Percentiles rank a stretch among this genome's conserved stretches.
phyloP scores from a whole-genome alignment of 2,888 invertebrate genomes.

The Sialis fuliginosa region DNA sequence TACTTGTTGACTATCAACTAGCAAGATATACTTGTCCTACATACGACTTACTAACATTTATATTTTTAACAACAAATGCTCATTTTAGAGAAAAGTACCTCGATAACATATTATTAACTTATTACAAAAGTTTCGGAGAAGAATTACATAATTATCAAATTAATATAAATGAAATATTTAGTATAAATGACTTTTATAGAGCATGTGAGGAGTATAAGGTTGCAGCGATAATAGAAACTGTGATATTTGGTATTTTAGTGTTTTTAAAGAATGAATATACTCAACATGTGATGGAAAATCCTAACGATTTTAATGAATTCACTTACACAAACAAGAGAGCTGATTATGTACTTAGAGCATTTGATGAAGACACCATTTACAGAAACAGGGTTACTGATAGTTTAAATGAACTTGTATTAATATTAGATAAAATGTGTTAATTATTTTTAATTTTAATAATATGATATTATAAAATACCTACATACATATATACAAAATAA shows the following conservation, averaged over 20 bases:
- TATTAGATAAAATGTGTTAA: conserved; percentile 13
- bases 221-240: conserved; percentile 34
- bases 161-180: conserved; percentile 23
- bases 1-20: conserved; percentile 53
- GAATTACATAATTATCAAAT: conserved; percentile 26
- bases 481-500: too few relatives aligned
- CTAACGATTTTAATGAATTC: conserved; percentile 34
- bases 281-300: conserved; percentile 27
- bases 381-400: conserved; percentile 31
- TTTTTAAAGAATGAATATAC: conserved; percentile 33
- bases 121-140: conserved; percentile 30
- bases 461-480: too few relatives aligned
- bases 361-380: conserved; percentile 29
- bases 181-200: conserved; percentile 25
- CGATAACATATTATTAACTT: conserved; percentile 31
- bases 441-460: too few relatives aligned
- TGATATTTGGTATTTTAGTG: conserved; percentile 32
- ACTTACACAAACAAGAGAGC: conserved; percentile 29
- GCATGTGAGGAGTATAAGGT: conserved; percentile 30
- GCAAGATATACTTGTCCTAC: conserved; percentile 44
- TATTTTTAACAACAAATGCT: conserved; percentile 33
- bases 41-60: conserved; percentile 37
- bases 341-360: conserved; percentile 34
- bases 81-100: conserved; percentile 31
- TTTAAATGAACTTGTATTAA: conserved; percentile 34